Percentiles rank a stretch among this genome's conserved stretches.
These are phyloP conservation scores for Caenorhabditis briggsae DNA, from an alignment of 1,140 invertebrate genomes.

Conservation along the genomic window DNA sequence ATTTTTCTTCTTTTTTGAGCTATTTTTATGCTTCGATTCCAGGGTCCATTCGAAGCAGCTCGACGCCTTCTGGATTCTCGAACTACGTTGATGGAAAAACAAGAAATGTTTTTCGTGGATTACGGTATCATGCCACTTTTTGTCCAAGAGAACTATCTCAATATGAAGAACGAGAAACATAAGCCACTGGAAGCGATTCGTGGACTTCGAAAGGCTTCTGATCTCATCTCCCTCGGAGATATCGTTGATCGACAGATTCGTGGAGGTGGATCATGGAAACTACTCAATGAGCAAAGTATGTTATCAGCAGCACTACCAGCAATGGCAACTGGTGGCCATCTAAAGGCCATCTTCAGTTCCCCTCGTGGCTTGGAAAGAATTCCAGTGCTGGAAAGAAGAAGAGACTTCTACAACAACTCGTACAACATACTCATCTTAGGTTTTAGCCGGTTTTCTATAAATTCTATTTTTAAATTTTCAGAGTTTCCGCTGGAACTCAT, in stretches of 20 bases:
- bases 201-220: constrained; percentile 85
- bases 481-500: constrained; percentile 70
- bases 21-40: too few relatives aligned
- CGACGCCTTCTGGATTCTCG: constrained; percentile 85
- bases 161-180: constrained; percentile 69
- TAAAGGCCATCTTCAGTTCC: constrained; percentile 88
- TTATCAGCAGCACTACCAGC: constrained; percentile 92
- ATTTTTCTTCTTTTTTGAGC: neutral
- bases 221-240: constrained; percentile 89
- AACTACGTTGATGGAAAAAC: constrained; percentile 86
- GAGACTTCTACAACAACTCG: constrained; percentile 86
- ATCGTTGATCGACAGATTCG: constrained; percentile 87
- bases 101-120: constrained; percentile 94
- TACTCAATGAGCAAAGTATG: constrained; percentile 91
- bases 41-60: constrained; percentile 89
- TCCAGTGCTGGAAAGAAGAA: constrained; percentile 87
- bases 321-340: constrained; percentile 85
- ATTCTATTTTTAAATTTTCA: constrained; percentile 62
- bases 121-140: constrained; percentile 94
- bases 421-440: constrained; percentile 86
- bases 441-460: constrained; percentile 77
- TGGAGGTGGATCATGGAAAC: constrained; percentile 85
- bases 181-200: constrained; percentile 80
- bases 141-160: constrained; percentile 96
- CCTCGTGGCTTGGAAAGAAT: constrained; percentile 94